Conservation (phyloP, 2,797 vertebrate species). For the Phrynocephalus guinanensis region DNA sequence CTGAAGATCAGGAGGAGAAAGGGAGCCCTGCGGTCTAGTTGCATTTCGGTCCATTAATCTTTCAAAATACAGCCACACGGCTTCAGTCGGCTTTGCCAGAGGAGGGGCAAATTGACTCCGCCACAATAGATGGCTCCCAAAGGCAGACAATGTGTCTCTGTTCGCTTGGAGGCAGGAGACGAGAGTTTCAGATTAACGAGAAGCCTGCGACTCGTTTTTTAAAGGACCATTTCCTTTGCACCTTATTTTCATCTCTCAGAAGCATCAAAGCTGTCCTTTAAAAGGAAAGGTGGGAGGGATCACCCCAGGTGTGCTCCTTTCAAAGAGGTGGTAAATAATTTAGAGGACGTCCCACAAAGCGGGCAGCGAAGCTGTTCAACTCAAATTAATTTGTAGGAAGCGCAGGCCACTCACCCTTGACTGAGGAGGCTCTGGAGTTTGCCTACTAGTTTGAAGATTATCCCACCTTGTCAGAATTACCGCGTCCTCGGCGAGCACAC, state of each 20-base stretch:
- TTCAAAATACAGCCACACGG: not conserved
- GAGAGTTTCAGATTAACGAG: constrained; percentile 24
- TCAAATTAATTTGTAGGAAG: constrained; percentile 54
- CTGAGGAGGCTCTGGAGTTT: not conserved
- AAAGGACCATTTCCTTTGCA: constrained; percentile 37
- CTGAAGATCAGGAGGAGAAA: not conserved
- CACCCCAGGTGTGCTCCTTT: constrained; percentile 40
- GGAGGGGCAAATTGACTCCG: not conserved
- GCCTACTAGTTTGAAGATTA: not conserved
- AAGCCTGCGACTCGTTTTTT: constrained; percentile 38
- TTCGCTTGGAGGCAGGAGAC: not conserved
- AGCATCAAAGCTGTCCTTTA: constrained; percentile 48
- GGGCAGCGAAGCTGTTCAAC: constrained; percentile 45
- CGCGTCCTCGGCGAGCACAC: constrained; percentile 7
- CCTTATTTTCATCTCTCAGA: constrained; percentile 57
- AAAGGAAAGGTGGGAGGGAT: constrained; percentile 31
- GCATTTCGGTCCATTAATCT: constrained; percentile 8
- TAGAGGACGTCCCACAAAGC: constrained; percentile 54
- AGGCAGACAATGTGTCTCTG: not conserved
- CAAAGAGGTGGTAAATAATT: constrained; percentile 52
- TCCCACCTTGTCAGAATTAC: not conserved
- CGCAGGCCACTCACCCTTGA: not conserved
- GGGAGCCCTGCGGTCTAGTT: not conserved
- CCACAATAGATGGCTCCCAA: constrained; percentile 2
- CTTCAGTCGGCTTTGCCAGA: not conserved